Evolutionary conservation across 2,888 invertebrate species (phyloP).

Genomic region (Yponomeuta evonymella): DNA sequence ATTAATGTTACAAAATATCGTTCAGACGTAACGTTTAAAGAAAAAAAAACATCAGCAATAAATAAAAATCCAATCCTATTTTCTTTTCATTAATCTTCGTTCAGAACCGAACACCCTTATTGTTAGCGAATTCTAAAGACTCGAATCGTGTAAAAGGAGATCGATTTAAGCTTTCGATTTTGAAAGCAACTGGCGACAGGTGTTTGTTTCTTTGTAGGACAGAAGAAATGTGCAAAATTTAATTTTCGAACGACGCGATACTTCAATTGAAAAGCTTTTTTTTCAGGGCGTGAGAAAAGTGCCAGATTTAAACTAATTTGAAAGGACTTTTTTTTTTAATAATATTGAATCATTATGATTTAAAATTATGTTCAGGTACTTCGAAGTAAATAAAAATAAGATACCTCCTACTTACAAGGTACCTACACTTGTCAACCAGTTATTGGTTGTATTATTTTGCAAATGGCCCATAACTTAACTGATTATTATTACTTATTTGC

Average conservation of each 20-base stretch:
- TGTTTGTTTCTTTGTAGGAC: background rate
- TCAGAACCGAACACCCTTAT: conserved; percentile 12
- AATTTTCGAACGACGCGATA: background rate
- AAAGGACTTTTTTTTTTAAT: background rate
- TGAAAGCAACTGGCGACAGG: background rate
- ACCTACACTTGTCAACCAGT: no score
- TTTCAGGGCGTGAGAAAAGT: background rate
- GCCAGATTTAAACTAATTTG: background rate
- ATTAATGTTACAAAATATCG: no score
- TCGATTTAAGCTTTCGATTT: background rate
- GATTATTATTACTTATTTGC: no score
- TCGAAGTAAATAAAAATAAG: background rate
- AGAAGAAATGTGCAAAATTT: background rate
- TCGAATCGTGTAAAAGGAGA: conserved; percentile 4
- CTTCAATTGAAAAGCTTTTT: background rate
- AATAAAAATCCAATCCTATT: background rate
- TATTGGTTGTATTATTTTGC: no score
- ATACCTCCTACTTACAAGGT: no score
- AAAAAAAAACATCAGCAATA: background rate
- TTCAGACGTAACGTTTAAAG: no score
- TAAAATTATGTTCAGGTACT: background rate
- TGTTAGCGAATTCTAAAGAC: conserved; percentile 5
- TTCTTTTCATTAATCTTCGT: conserved; percentile 15
- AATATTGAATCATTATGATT: background rate
- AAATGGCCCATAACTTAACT: no score